These are phyloP conservation scores for Agrypnia vestita DNA, from an alignment of 1,140 invertebrate species.

Conservation along the genomic window DNA sequence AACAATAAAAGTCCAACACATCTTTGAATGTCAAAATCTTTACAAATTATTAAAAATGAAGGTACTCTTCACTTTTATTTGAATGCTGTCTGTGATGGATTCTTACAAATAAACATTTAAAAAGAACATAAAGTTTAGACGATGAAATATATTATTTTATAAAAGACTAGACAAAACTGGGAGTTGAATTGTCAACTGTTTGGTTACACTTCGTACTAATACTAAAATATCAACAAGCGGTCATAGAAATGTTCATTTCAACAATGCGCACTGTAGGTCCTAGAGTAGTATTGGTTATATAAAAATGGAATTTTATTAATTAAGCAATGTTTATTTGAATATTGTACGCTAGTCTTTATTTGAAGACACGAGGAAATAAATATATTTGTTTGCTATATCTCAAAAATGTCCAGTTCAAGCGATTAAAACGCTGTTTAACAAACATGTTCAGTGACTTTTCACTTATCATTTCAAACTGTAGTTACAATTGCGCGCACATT, in stretches of 20 bases:
- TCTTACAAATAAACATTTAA: slow-evolving; percentile 32
- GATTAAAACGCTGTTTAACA: background rate
- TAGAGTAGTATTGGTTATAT: slow-evolving; percentile 45
- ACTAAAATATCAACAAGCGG: slow-evolving; percentile 55
- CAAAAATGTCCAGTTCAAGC: slow-evolving; percentile 6
- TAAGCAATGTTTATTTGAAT: slow-evolving; percentile 40
- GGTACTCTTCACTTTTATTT: background rate
- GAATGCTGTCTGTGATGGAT: background rate
- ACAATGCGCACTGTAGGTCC: slow-evolving; percentile 20
- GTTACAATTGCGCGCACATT: too few species aligned
- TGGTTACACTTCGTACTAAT: slow-evolving; percentile 53
- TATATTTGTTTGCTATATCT: slow-evolving; percentile 1
- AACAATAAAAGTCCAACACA: slow-evolving; percentile 2
- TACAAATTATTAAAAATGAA: slow-evolving; percentile 6
- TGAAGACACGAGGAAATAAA: slow-evolving; percentile 40
- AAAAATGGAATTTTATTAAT: slow-evolving; percentile 47
- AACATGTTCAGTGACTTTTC: too few species aligned
- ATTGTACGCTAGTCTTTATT: slow-evolving; percentile 46
- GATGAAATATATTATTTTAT: slow-evolving; percentile 49
- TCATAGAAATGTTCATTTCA: slow-evolving; percentile 33
- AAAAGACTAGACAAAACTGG: slow-evolving; percentile 61
- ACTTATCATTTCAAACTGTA: too few species aligned
- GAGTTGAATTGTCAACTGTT: slow-evolving; percentile 55
- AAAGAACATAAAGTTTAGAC: slow-evolving; percentile 47
- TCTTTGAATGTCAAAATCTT: slow-evolving; percentile 5